Conservation (phyloP, 2,797 vertebrate genomes). For the Xenentodon cancila region DNA sequence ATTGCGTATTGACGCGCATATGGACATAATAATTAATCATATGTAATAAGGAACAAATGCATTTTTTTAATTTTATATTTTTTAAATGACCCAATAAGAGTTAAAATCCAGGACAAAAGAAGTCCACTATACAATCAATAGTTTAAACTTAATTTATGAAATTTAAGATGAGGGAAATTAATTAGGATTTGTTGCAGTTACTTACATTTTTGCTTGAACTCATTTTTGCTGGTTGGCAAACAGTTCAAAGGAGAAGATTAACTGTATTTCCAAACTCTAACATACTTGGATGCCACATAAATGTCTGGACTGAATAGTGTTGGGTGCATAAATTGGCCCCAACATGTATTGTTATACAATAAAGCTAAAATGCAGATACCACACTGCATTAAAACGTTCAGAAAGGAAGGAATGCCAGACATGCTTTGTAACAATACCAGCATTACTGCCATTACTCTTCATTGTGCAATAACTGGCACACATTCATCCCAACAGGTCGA, state of each 20-base stretch:
- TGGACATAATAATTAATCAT: too few relatives aligned
- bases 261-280: neutral
- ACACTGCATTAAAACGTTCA: neutral
- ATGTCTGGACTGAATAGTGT: neutral
- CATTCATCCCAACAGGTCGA: neutral
- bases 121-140: too few relatives aligned
- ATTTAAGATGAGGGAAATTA: too few relatives aligned
- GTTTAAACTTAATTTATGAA: too few relatives aligned
- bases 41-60: too few relatives aligned
- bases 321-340: neutral
- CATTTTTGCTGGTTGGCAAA: neutral
- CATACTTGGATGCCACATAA: neutral
- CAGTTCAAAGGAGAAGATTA: neutral
- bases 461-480: neutral
- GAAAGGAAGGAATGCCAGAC: neutral
- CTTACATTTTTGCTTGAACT: conserved; percentile 39
- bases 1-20: neutral
- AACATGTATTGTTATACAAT: neutral
- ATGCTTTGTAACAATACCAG: neutral
- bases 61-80: too few relatives aligned
- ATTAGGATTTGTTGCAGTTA: conserved; percentile 30
- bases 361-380: neutral
- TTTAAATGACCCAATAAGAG: too few relatives aligned
- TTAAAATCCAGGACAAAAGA: too few relatives aligned
- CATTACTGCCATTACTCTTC: neutral